Base-by-base conservation (phyloP, 2,797 vertebrate genomes). In the Alca torda region DNA sequence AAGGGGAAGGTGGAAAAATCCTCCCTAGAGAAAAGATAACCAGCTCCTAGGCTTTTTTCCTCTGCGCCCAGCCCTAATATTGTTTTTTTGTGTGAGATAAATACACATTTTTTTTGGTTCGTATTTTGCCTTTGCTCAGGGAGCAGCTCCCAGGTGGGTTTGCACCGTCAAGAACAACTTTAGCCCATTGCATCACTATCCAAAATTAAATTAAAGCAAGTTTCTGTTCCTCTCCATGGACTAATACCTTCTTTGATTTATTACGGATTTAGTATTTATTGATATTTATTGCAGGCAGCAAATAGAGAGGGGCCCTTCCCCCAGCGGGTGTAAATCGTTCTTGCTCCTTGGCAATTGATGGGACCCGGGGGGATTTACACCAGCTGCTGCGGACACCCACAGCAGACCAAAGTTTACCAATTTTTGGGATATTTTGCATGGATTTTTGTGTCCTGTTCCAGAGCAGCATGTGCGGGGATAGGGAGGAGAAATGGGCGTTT, bases 361-460 rank as follows among this genome's bases (percentile, higher is more conserved):
- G 16, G 37, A 70, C 21, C 6, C 16, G 9, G 21, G 3, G 13
- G 30, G 15, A 14, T 46, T 50, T 41, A 10, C 50, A 35, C 24
- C 33, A 57, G 16, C 25, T 54, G 30, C 31, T 16, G 31, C 1
- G 0, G 10, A 21, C 8, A 16, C 33, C 16, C 41, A 2, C 3
- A 56, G 13, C 53, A 48, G 82, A 82, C 65, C 77, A 50, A 91
- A 96, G 95, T 43, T 64, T 78, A 77, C 76, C 28, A 41, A 65
- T 95, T 96, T 97, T 97, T 82, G 56, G 63, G 56, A 88, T 94
- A 80, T 97, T 97, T 97, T 89, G 91, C 83, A 33, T 43, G 53
- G 48, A 63, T 94, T 96, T 97, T 95, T 93, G 10, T 4, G 0
- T 7, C 13, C 2, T n/a, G 14, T 14, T 77, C 39, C 13, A 3